Evolutionary conservation across 2,113 vertebrate genomes (phyloP).

Genomic region (Hypocryptadius cinnamomeus): DNA sequence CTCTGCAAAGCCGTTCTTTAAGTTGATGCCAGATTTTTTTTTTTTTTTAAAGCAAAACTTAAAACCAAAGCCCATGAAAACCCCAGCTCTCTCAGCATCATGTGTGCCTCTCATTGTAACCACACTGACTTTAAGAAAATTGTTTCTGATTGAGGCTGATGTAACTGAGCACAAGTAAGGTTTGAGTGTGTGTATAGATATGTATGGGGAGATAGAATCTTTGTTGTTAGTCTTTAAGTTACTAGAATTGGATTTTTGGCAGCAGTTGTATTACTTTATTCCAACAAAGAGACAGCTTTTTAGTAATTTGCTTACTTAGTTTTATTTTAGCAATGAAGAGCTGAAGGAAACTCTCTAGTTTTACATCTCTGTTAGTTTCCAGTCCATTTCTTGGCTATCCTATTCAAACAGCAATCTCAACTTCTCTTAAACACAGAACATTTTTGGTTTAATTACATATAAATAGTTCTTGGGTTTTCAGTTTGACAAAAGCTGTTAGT

Average conservation of each 20-base stretch:
- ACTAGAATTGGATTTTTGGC: background rate
- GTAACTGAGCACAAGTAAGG: background rate
- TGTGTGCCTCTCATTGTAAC: background rate
- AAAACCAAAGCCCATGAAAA: background rate
- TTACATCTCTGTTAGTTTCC: background rate
- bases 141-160: background rate
- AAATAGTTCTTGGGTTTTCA: background rate
- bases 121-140: background rate
- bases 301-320: background rate
- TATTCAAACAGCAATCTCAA: background rate
- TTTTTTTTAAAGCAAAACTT: background rate
- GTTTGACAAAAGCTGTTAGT: background rate
- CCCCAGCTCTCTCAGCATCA: background rate
- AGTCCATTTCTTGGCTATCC: background rate
- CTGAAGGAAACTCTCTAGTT: background rate
- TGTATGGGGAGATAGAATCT: background rate
- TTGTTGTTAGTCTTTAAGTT: background rate
- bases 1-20: background rate
- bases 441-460: background rate
- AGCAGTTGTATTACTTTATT: background rate
- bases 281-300: background rate
- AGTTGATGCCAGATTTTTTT: background rate
- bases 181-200: background rate
- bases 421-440: background rate
- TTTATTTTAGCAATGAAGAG: background rate